A percentile compares a stretch with the other conserved stretches of the same genome.
Conservation (phyloP, 2,113 vertebrate species). For the Boulengeromyrus knoepffleri region DNA sequence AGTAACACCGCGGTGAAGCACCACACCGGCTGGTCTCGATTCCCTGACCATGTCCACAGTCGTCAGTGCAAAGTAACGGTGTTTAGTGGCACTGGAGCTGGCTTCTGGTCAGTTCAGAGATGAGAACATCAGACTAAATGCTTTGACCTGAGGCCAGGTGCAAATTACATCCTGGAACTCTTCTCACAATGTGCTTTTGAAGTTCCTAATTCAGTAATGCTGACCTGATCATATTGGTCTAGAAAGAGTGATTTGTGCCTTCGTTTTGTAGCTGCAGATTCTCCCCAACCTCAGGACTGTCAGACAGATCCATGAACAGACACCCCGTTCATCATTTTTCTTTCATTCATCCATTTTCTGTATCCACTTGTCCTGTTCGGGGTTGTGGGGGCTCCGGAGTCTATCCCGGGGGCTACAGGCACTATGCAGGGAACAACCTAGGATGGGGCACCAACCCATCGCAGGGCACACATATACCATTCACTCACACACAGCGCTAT, state of each 20-base stretch:
- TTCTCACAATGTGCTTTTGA: neutral
- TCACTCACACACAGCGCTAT: no score
- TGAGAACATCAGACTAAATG: neutral
- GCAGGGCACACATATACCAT: neutral
- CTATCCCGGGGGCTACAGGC: neutral
- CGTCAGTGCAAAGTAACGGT: neutral
- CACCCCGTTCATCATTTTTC: neutral
- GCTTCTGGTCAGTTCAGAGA: neutral
- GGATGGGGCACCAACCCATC: neutral
- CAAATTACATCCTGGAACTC: neutral
- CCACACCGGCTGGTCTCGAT: neutral
- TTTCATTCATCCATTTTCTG: neutral
- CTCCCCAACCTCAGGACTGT: neutral
- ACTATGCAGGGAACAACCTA: neutral
- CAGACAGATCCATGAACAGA: neutral
- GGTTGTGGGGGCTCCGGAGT: neutral
- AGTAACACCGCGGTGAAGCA: neutral
- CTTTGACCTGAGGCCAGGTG: neutral
- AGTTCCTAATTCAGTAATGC: neutral
- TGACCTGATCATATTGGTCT: conserved; percentile 14
- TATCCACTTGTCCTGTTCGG: neutral
- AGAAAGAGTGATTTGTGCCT: neutral
- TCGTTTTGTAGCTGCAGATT: neutral
- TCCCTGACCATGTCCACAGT: neutral
- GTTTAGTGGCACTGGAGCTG: neutral